phyloP scores from a whole-genome alignment of 1,140 invertebrate genomes.

The Lamellibrachia luymesi region DNA sequence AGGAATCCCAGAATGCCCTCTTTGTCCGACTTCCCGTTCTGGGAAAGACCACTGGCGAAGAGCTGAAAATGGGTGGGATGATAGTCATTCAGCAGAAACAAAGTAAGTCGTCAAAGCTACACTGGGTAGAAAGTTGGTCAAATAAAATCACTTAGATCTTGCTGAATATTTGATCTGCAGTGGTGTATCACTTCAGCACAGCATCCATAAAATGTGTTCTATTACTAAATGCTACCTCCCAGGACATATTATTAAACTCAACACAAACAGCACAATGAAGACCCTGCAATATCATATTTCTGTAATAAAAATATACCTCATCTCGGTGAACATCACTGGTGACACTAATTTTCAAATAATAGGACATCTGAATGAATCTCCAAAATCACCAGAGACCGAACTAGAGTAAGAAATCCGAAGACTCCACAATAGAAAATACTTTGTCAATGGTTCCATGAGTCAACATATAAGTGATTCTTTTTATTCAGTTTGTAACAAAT shows the following conservation, averaged over 20 bases:
- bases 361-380: too few species aligned
- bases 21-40: constrained; percentile 58
- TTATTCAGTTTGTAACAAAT: too few species aligned
- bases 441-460: too few species aligned
- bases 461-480: too few species aligned
- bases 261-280: not conserved
- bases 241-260: not conserved
- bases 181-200: not conserved
- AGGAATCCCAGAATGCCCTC: constrained; percentile 66
- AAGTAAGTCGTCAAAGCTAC: not conserved
- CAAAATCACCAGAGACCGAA: too few species aligned
- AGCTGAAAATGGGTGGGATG: constrained; percentile 48
- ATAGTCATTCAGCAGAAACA: constrained; percentile 2
- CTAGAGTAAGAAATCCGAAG: too few species aligned
- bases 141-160: not conserved
- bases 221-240: not conserved
- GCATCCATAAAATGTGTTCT: not conserved
- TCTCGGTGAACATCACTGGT: too few species aligned
- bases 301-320: too few species aligned
- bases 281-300: too few species aligned
- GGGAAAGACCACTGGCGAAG: constrained; percentile 63
- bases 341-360: too few species aligned
- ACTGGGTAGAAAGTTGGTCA: too few species aligned
- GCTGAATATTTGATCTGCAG: not conserved
- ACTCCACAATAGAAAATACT: too few species aligned